Conservation (phyloP, 2,113 vertebrate genomes). For the Myiozetetes cayanensis region DNA sequence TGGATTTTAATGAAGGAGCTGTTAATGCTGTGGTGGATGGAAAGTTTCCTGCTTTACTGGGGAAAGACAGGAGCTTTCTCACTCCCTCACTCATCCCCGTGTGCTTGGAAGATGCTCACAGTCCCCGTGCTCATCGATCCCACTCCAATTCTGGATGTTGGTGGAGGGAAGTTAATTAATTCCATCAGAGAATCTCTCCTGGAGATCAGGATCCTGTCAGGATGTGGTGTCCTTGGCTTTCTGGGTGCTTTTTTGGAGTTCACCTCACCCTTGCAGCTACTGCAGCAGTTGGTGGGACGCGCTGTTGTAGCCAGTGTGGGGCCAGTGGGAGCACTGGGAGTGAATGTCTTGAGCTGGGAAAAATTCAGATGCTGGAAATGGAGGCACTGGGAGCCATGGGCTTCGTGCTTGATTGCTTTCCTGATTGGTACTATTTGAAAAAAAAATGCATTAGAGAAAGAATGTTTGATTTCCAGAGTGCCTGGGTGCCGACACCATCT, state of each 20-base stretch:
- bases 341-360: background rate
- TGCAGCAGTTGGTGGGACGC: background rate
- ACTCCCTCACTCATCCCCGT: background rate
- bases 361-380: conserved; percentile 45
- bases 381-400: conserved; percentile 49
- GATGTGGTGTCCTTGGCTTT: background rate
- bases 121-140: rapidly evolving
- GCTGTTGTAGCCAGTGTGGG: background rate
- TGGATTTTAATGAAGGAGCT: background rate
- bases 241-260: background rate
- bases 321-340: background rate
- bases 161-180: background rate
- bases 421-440: conserved; percentile 52
- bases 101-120: background rate
- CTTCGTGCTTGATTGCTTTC: conserved; percentile 70
- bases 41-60: background rate
- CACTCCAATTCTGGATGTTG: background rate
- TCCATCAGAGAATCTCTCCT: background rate
- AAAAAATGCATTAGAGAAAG: conserved; percentile 65
- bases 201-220: background rate
- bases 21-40: background rate
- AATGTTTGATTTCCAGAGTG: conserved; percentile 74
- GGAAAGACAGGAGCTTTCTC: background rate
- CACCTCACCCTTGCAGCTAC: background rate
- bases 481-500: conserved; percentile 62